phyloP scores from a whole-genome alignment of 2,797 vertebrate species.

The Phalloptychus januarius region DNA sequence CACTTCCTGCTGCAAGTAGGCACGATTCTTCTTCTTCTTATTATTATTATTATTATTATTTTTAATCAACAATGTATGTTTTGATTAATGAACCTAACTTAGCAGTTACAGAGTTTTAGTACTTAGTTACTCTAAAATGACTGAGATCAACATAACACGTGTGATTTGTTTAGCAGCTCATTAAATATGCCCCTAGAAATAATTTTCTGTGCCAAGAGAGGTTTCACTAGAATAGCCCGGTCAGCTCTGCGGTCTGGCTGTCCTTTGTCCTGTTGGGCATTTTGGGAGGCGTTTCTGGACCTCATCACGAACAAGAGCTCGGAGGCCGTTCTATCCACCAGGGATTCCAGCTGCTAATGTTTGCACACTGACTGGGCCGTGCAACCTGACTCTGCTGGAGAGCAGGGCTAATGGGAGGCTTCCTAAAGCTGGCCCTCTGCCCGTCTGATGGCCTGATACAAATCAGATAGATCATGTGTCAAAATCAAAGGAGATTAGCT shows the following conservation, averaged over 20 bases:
- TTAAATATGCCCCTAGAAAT: background rate
- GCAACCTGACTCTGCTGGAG: conserved; percentile 57
- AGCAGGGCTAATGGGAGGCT: conserved; percentile 42
- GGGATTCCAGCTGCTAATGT: conserved; percentile 59
- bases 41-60: too few relatives aligned
- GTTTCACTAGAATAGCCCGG: background rate
- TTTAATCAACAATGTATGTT: background rate
- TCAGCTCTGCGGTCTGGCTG: background rate
- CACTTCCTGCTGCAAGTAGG: conserved; percentile 42
- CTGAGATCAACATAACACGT: background rate
- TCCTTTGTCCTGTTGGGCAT: conserved; percentile 2
- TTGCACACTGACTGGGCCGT: conserved; percentile 65
- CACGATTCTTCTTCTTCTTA: background rate
- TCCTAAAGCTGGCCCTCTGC: conserved; percentile 26
- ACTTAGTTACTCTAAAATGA: background rate
- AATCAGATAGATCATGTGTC: background rate
- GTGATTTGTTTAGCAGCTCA: background rate
- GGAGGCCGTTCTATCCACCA: conserved; percentile 30
- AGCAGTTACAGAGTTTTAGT: background rate
- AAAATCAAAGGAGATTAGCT: background rate
- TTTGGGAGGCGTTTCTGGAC: background rate
- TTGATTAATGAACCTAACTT: background rate
- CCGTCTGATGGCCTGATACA: conserved; percentile 15
- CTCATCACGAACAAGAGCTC: conserved; percentile 51
- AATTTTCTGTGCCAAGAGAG: background rate